phyloP scores from a whole-genome alignment of 1,140 invertebrate species.

The Magallana gigas region DNA sequence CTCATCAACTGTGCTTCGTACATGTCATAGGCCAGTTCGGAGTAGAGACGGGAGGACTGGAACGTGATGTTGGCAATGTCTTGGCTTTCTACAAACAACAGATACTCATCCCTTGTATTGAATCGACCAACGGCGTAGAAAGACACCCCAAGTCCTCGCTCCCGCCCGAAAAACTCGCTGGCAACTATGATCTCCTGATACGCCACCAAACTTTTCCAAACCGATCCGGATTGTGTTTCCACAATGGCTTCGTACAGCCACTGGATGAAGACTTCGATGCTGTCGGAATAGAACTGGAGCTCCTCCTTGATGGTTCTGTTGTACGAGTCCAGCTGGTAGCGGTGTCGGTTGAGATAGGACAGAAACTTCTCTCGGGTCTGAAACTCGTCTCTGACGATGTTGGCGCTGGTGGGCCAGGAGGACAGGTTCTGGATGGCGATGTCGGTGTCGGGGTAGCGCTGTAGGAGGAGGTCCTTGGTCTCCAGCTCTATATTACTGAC shows the following conservation, averaged over 20 bases:
- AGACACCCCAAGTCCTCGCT: slow-evolving; percentile 60
- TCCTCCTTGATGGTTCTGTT: slow-evolving; percentile 60
- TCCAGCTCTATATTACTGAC: slow-evolving; percentile 58
- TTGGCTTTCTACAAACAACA: slow-evolving; percentile 63
- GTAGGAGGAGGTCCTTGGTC: slow-evolving; percentile 60
- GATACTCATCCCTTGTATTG: slow-evolving; percentile 57
- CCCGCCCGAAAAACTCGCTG: slow-evolving; percentile 63
- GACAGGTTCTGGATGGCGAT: slow-evolving; percentile 58
- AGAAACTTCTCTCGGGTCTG: slow-evolving; percentile 58
- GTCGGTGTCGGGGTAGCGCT: slow-evolving; percentile 63
- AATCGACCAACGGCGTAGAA: slow-evolving; percentile 64
- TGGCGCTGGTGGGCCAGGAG: slow-evolving; percentile 53
- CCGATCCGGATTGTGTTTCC: slow-evolving; percentile 63
- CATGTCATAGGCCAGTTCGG: slow-evolving; percentile 53
- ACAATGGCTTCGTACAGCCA: slow-evolving; percentile 63
- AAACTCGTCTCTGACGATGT: slow-evolving; percentile 51
- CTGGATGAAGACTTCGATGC: slow-evolving; percentile 60
- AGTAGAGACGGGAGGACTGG: slow-evolving; percentile 59
- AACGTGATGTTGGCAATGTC: slow-evolving; percentile 63
- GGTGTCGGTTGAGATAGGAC: slow-evolving; percentile 60
- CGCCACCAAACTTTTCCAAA: slow-evolving; percentile 67
- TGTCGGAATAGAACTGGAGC: slow-evolving; percentile 59
- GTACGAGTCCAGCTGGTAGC: slow-evolving; percentile 61
- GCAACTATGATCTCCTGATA: slow-evolving; percentile 65
- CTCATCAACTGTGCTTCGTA: slow-evolving; percentile 50